A percentile compares a stretch with the other conserved stretches of the same genome.
phyloP scores from a whole-genome alignment of 2,888 invertebrate genomes.

The Gonocerus acuteangulatus region DNA sequence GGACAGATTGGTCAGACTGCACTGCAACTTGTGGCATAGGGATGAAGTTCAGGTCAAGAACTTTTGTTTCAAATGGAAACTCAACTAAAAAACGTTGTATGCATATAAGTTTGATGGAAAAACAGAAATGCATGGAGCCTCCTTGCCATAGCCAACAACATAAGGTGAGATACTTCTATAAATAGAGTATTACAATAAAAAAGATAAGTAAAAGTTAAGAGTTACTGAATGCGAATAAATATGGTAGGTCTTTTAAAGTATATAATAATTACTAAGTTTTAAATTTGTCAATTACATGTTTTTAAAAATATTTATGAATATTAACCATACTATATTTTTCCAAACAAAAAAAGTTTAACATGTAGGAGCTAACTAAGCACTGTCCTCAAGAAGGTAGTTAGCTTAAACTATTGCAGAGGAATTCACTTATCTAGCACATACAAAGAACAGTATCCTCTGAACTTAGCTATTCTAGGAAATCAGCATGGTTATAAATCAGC shows the following conservation, averaged over 20 bases:
- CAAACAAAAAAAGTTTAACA: too few relatives aligned
- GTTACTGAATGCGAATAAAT: background rate
- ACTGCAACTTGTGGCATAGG: constrained; percentile 72
- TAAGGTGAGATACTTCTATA: too few relatives aligned
- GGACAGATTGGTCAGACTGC: constrained; percentile 77
- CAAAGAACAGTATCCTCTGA: too few relatives aligned
- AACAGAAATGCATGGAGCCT: constrained; percentile 69
- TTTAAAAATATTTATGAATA: too few relatives aligned
- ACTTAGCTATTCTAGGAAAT: too few relatives aligned
- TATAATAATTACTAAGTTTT: background rate
- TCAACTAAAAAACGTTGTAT: constrained; percentile 62
- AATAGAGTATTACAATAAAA: background rate
- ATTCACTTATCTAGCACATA: too few relatives aligned
- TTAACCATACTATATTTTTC: too few relatives aligned
- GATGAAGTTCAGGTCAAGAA: constrained; percentile 33
- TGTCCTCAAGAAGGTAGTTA: too few relatives aligned
- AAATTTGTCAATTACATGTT: too few relatives aligned
- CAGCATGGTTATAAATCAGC: too few relatives aligned
- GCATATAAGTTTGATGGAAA: constrained; percentile 67
- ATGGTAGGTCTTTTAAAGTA: background rate
- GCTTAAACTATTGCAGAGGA: too few relatives aligned
- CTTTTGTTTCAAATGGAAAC: constrained; percentile 28
- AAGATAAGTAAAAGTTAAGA: background rate
- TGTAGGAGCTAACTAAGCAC: too few relatives aligned
- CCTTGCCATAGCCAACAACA: constrained; percentile 46